These are phyloP conservation scores for Hycleus phaleratus DNA, from an alignment of 1,140 invertebrate genomes.

Conservation along the genomic window DNA sequence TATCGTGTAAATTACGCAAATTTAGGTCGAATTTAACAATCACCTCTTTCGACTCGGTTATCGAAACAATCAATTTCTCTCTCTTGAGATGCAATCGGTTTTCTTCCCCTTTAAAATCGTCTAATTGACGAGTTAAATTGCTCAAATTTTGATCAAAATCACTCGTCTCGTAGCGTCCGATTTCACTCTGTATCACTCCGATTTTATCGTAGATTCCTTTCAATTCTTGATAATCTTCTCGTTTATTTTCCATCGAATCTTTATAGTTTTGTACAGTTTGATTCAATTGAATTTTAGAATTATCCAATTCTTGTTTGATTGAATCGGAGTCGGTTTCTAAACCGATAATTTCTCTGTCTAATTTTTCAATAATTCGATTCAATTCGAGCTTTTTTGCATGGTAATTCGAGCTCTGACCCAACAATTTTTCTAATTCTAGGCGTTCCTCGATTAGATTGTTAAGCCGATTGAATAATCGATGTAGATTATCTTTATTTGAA, in stretches of 20 bases:
- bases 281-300: conserved; percentile 1
- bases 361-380: conserved; percentile 2
- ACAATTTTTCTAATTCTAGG: conserved; percentile 14
- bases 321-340: not conserved
- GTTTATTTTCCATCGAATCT: conserved; percentile 36
- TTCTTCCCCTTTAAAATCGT: conserved; percentile 12
- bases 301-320: conserved; percentile 12
- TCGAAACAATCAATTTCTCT: conserved; percentile 18
- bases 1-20: conserved; percentile 28
- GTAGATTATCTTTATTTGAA: conserved; percentile 23
- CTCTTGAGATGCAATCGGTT: not conserved
- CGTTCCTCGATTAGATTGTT: conserved; percentile 21
- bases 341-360: not conserved
- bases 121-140: conserved; percentile 11
- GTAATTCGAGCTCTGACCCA: conserved; percentile 1
- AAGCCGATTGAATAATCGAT: conserved; percentile 28
- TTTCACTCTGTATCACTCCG: conserved; percentile 23
- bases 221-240: conserved; percentile 33
- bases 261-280: conserved; percentile 10
- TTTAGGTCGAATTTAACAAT: conserved; percentile 24
- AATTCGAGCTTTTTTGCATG: conserved; percentile 4
- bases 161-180: conserved; percentile 21
- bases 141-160: conserved; percentile 17
- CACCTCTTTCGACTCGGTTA: conserved; percentile 24
- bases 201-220: conserved; percentile 30